Evolutionary conservation across 2,888 invertebrate genomes (phyloP), one percentile per base, ranked within the genome.

Genomic region (Physocephala rufipes): DNA sequence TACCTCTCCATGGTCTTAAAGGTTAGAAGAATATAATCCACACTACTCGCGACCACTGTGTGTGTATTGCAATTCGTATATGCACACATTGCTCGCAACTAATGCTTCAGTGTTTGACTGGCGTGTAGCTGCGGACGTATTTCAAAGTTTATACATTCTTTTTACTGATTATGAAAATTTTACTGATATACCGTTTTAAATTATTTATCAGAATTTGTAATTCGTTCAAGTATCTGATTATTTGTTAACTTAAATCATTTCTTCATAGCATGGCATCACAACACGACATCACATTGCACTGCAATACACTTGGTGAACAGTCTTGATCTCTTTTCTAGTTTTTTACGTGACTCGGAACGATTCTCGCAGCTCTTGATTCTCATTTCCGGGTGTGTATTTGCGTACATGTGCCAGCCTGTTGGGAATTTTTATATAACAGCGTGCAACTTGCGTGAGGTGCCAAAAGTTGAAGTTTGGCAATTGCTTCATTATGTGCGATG

Each of bases 391-490:
- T 24, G 45, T 47, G 58, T 70, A 64, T 70, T 64, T 65, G 65
- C 70, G 65, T 59, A 36, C 7, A 28, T 16, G 58, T 58, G 58
- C 28, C 5, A 19, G 21, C 12, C 53, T 53, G 53, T 21, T 21
- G 9, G 36, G 36, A 36, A 4, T 36, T 9, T 36, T 36, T 36
- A 9, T 65, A 51, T 51, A 30, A 24, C 67, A 53, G 53, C 36
- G 51, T 36, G 53, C 53, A 16, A 43, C 30, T n/a, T 55, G 28
- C 58, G 45, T 67, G 58, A 76, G 76, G 75, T 74, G 76, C 76
- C 76, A 76, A 74, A 75, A 74, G 67, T 74, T 74, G 47, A 65
- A 74, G 74, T 73, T 76, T 74, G 76, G 73, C 74, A 75, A 74
- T 75, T 75, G 74, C 72, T 68, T 68, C 43, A 49, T 51, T 51